These are phyloP conservation scores for Strigops habroptila DNA, from an alignment of 2,113 vertebrate species.

Conservation along the genomic window DNA sequence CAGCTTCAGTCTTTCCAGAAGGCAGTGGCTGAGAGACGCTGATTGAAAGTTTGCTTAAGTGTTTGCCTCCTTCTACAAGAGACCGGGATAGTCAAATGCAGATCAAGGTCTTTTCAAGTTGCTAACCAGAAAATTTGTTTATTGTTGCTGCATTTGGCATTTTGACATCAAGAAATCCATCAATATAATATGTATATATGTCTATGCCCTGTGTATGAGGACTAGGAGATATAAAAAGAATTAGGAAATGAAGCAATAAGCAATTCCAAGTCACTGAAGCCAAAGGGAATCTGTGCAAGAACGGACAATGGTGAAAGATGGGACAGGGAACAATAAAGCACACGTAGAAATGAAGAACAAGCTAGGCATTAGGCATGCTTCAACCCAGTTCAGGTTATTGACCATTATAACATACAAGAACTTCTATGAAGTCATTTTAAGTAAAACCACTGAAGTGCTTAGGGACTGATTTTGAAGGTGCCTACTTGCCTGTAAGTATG, in stretches of 20 bases:
- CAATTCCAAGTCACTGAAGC: background rate
- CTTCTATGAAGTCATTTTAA: background rate
- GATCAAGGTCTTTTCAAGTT: background rate
- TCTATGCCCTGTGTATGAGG: background rate
- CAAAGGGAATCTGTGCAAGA: background rate
- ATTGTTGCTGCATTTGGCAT: background rate
- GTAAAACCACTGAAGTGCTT: background rate
- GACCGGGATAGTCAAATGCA: background rate
- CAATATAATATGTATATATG: background rate
- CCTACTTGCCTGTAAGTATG: background rate
- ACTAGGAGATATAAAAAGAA: background rate
- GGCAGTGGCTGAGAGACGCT: background rate
- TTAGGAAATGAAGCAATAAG: background rate
- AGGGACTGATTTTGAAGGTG: background rate
- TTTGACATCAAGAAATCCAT: background rate
- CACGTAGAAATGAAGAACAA: background rate
- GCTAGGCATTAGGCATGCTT: background rate
- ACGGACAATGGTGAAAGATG: background rate
- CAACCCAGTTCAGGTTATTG: background rate
- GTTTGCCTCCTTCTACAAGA: background rate
- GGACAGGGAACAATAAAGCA: background rate
- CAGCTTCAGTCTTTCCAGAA: background rate
- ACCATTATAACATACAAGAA: background rate
- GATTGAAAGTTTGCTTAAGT: background rate
- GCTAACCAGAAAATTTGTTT: background rate